A percentile compares a stretch with the other conserved stretches of the same genome.
Evolutionary conservation across 2,888 invertebrate species (phyloP).

Genomic region (Drosophila affinis): DNA sequence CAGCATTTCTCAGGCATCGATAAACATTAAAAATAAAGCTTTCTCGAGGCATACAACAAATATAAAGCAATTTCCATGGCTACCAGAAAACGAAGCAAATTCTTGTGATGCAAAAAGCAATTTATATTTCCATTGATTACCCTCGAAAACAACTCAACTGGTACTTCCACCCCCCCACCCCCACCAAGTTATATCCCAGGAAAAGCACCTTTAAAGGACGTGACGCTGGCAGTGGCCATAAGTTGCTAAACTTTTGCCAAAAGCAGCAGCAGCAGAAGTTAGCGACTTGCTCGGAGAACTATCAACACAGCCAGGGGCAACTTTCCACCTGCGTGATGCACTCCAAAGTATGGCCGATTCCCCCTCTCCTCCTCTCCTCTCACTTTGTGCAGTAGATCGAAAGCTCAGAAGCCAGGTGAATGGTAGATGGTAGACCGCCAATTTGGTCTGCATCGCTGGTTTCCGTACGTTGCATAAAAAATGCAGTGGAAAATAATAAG

Average conservation of each 20-base stretch:
- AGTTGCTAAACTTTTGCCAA: constrained; percentile 33
- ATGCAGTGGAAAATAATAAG: constrained; percentile 50
- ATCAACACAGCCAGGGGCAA: constrained; percentile 24
- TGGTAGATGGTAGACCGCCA: constrained; percentile 34
- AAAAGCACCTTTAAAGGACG: constrained; percentile 31
- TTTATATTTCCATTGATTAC: neutral
- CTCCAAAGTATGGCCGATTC: neutral
- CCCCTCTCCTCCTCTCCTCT: neutral
- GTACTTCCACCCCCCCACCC: neutral
- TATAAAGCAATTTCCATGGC: neutral
- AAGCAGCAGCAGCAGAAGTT: constrained; percentile 40
- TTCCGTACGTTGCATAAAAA: constrained; percentile 45
- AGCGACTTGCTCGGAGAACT: constrained; percentile 16
- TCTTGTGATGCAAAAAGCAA: neutral
- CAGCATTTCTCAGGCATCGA: no score
- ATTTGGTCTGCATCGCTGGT: constrained; percentile 38
- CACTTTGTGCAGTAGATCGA: constrained; percentile 20
- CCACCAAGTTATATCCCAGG: neutral
- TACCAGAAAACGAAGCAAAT: neutral
- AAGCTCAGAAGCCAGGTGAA: constrained; percentile 9
- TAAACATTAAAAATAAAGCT: no score
- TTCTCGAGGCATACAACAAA: no score
- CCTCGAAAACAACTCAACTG: neutral
- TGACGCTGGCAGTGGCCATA: constrained; percentile 36
- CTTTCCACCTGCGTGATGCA: constrained; percentile 37